These are phyloP conservation scores for Bradynema listronoti DNA, from an alignment of 1,140 invertebrate genomes.

Conservation along the genomic window DNA sequence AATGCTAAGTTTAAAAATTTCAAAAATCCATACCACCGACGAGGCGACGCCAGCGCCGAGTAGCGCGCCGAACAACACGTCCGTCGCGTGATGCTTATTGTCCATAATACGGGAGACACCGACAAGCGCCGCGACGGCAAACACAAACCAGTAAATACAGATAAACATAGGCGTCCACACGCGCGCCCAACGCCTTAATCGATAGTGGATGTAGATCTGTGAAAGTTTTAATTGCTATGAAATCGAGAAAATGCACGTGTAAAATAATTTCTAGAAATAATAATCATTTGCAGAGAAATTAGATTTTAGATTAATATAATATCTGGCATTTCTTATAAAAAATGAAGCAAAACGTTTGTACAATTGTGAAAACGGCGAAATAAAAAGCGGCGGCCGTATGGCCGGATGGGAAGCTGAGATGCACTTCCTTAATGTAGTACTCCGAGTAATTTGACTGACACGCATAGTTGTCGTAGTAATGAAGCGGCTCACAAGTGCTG, in stretches of 20 bases:
- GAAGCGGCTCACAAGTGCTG: neutral
- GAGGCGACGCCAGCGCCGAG: neutral
- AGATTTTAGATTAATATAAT: neutral
- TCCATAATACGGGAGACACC: conserved; percentile 12
- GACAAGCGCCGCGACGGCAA: conserved; percentile 3
- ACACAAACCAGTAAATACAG: conserved; percentile 2
- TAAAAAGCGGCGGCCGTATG: conserved; percentile 17
- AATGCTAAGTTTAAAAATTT: no score
- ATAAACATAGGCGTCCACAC: conserved; percentile 3
- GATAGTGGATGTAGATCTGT: conserved; percentile 10
- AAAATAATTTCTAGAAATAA: no score
- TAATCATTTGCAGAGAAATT: no score
- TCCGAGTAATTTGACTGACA: neutral
- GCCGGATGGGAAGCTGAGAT: conserved; percentile 12
- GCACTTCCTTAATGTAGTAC: neutral
- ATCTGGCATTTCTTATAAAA: no score
- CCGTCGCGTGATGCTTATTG: conserved; percentile 15
- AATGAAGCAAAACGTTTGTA: no score
- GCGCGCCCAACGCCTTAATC: conserved; percentile 2
- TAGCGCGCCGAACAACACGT: conserved; percentile 9
- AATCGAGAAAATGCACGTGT: no score
- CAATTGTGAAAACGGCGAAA: conserved; percentile 11
- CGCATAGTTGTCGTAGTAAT: conserved; percentile 7
- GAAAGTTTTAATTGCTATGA: neutral
- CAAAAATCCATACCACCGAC: no score